Evolutionary conservation across 2,888 invertebrate genomes (phyloP).

Genomic region (Chironomus riparius): DNA sequence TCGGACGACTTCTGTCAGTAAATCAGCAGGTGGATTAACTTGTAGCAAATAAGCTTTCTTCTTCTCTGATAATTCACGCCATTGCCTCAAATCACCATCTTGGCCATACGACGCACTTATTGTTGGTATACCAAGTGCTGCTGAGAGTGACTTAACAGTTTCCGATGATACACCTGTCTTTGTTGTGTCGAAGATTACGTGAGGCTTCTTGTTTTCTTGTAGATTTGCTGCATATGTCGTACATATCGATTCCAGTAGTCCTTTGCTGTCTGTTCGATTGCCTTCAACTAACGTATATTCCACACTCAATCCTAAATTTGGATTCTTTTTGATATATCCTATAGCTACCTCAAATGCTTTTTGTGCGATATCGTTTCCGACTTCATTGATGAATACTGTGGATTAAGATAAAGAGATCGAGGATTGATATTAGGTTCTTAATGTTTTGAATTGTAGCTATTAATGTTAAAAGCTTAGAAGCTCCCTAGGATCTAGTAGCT

Average conservation of each 20-base stretch:
- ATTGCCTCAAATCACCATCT: slow-evolving; percentile 70
- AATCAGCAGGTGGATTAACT: slow-evolving; percentile 75
- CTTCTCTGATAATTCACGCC: slow-evolving; percentile 62
- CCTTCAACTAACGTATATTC: slow-evolving; percentile 56
- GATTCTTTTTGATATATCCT: slow-evolving; percentile 60
- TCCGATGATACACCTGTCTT: slow-evolving; percentile 73
- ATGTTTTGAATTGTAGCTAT: too few species aligned
- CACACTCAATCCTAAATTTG: slow-evolving; percentile 53
- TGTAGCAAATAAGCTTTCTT: slow-evolving; percentile 71
- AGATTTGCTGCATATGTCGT: slow-evolving; percentile 59
- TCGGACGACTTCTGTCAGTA: slow-evolving; percentile 73
- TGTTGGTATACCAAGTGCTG: slow-evolving; percentile 71
- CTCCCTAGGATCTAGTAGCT: too few species aligned
- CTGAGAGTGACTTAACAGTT: slow-evolving; percentile 74
- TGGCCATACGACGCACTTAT: slow-evolving; percentile 80
- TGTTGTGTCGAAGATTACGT: slow-evolving; percentile 73
- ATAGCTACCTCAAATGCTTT: slow-evolving; percentile 62
- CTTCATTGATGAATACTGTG: slow-evolving; percentile 65
- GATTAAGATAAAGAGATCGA: background rate
- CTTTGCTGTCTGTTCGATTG: slow-evolving; percentile 62
- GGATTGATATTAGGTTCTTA: background rate
- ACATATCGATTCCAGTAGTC: slow-evolving; percentile 62
- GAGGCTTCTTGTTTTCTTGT: slow-evolving; percentile 57
- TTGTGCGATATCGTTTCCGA: slow-evolving; percentile 60
- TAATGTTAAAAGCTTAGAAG: too few species aligned